Evolutionary conservation across 2,797 vertebrate species (phyloP).

Genomic region (Ptychobarbus kaznakovi): DNA sequence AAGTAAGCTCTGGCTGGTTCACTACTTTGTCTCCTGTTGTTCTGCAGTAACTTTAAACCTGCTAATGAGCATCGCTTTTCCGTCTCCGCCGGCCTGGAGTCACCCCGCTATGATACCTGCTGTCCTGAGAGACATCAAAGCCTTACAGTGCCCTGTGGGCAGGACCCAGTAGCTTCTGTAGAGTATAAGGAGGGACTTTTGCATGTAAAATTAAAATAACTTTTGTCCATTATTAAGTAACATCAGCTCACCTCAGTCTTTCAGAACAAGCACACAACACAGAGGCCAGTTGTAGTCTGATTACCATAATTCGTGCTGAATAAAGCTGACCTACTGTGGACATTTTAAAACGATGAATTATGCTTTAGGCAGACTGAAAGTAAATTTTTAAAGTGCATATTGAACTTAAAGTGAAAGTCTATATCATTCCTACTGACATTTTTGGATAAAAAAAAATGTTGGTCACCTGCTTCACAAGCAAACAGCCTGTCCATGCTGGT

Average conservation of each 20-base stretch:
- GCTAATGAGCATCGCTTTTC: constrained; percentile 64
- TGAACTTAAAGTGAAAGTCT: neutral
- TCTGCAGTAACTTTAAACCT: constrained; percentile 54
- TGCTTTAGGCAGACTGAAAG: neutral
- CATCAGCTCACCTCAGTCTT: neutral
- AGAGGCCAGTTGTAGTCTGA: neutral
- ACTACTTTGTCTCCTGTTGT: constrained; percentile 55
- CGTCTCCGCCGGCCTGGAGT: constrained; percentile 43
- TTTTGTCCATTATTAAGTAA: constrained; percentile 31
- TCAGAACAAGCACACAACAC: neutral
- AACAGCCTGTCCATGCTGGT: neutral
- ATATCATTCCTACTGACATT: neutral
- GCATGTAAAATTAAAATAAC: constrained; percentile 46
- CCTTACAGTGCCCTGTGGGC: constrained; percentile 32
- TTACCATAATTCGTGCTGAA: neutral
- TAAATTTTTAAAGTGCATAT: neutral
- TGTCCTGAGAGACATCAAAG: constrained; percentile 59
- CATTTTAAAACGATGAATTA: neutral
- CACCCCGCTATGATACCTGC: constrained; percentile 49
- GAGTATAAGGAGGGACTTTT: constrained; percentile 17
- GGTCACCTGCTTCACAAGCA: neutral
- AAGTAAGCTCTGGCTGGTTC: constrained; percentile 57
- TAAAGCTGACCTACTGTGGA: neutral
- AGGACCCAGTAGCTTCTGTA: neutral
- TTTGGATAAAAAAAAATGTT: neutral